Conservation (phyloP, 2,797 vertebrate species). For the Siniperca scherzeri region DNA sequence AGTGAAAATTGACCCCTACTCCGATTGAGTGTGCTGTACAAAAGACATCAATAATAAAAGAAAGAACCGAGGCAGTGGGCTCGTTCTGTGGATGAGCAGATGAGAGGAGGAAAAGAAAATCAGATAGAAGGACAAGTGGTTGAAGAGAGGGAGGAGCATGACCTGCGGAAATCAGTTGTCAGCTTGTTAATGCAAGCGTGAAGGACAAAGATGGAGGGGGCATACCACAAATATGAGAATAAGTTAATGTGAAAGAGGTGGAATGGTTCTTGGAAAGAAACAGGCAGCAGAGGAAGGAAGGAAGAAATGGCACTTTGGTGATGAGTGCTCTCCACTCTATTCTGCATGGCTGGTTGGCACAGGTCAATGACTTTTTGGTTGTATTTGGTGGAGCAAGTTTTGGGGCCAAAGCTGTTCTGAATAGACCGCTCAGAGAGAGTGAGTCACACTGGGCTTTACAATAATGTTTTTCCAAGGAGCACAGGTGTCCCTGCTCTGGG, state of each 20-base stretch:
- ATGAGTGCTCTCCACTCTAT: slow-evolving; percentile 68
- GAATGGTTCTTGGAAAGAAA: slow-evolving; percentile 48
- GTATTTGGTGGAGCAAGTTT: slow-evolving; percentile 52
- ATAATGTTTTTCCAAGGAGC: slow-evolving; percentile 40
- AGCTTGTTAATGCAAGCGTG: slow-evolving; percentile 47
- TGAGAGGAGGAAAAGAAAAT: slow-evolving; percentile 43
- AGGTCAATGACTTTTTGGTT: slow-evolving; percentile 68
- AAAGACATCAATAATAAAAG: slow-evolving; percentile 58
- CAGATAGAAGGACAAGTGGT: slow-evolving; percentile 44
- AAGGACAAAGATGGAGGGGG: slow-evolving; percentile 50
- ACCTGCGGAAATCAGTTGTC: slow-evolving; percentile 54
- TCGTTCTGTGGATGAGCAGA: slow-evolving; percentile 41
- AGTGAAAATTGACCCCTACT: slow-evolving; percentile 63
- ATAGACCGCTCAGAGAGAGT: slow-evolving; percentile 42
- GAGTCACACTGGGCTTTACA: slow-evolving; percentile 49
- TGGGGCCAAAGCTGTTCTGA: slow-evolving; percentile 59
- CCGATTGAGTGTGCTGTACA: slow-evolving; percentile 38
- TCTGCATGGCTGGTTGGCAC: slow-evolving; percentile 69
- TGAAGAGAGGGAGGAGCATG: slow-evolving; percentile 20
- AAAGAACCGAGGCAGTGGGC: slow-evolving; percentile 24
- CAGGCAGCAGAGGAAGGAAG: slow-evolving; percentile 58
- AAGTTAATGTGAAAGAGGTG: slow-evolving; percentile 58
- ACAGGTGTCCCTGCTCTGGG: slow-evolving; percentile 48
- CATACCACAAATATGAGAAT: slow-evolving; percentile 36
- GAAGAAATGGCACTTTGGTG: slow-evolving; percentile 58